Base-by-base conservation (phyloP, 2,113 vertebrate genomes). In the Onychostruthus taczanowskii region DNA sequence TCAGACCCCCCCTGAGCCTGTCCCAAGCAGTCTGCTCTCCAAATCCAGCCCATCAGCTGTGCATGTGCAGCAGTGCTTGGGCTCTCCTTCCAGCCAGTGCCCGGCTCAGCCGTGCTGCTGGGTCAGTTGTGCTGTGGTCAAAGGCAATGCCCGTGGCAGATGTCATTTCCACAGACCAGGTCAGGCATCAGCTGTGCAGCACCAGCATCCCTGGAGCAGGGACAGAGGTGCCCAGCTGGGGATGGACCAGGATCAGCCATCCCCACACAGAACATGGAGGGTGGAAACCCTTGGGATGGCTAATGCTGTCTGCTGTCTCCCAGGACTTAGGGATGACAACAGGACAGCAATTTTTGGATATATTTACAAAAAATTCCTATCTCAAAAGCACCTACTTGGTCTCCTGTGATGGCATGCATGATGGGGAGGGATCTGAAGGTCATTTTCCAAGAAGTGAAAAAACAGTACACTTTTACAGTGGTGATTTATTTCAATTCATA, bases 301-400 rank as follows among this genome's bases (percentile, higher is more conserved):
- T 9, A 8, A 52, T 8, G 10, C 7, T 37, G 6, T 5, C 21
- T 21, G 33, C 4, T 21, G 16, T 11, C 35, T 84, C 33, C 80
- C 44, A 7, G 87, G 84, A 80, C 81, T 78, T 41, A 91, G 41
- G 33, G 78, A 76, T 93, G 76, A 77, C 84, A 83, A 1, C 3
- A 44, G 64, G 7, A 55, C 26, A 39, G 39, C 23, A 43, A 15
- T 43, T 85, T 67, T 26, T 76, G 63, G 41, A 58, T 55, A 62
- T 53, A 78, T 64, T 95, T 63, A 23, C 31, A 90, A 94, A 97
- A 97, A 78, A 44, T 43, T 96, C 87, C 74, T 77, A 22, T 46
- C 63, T 95, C 41, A 12, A 87, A 91, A 97, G 68, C 28, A 10
- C 56, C 58, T 91, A 6, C 14, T 1, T 18, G 33, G 77, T 90